Percentiles rank a stretch among this genome's conserved stretches.
phyloP scores from a whole-genome alignment of 2,113 vertebrate species.

The Ranitomeya variabilis region DNA sequence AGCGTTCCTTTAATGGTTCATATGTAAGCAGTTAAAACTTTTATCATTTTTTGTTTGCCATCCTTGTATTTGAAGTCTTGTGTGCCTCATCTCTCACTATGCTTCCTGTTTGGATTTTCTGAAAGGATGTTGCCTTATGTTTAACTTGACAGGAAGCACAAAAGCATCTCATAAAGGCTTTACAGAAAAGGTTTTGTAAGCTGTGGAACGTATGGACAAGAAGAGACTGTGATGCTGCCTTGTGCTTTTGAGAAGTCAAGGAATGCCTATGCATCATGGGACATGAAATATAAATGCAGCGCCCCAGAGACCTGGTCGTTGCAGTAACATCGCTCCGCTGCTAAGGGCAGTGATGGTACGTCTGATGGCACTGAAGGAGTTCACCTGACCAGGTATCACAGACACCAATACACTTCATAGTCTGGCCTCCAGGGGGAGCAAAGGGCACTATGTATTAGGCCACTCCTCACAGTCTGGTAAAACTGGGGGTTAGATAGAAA shows the following conservation, averaged over 20 bases:
- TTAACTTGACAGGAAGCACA: not conserved
- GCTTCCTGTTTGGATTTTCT: conserved; percentile 1
- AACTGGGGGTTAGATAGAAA: too few species aligned
- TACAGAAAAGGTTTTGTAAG: not conserved
- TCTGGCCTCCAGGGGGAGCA: too few species aligned
- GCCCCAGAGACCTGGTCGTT: too few species aligned
- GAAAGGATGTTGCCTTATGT: not conserved
- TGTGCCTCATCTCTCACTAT: not conserved
- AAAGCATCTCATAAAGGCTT: not conserved
- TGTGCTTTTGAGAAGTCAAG: not conserved
- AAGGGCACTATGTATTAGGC: too few species aligned
- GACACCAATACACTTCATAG: too few species aligned
- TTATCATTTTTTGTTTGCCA: not conserved
- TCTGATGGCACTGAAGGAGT: too few species aligned
- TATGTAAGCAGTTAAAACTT: not conserved
- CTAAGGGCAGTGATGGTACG: too few species aligned
- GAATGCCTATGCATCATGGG: not conserved
- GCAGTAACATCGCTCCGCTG: too few species aligned
- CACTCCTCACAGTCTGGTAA: too few species aligned
- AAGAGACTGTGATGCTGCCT: not conserved
- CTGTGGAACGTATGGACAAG: not conserved
- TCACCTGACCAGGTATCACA: too few species aligned
- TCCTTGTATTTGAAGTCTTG: not conserved
- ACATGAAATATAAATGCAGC: not conserved
- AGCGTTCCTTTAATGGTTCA: not conserved